Conservation (phyloP, 2,888 invertebrate genomes). For the Myopa testacea region DNA sequence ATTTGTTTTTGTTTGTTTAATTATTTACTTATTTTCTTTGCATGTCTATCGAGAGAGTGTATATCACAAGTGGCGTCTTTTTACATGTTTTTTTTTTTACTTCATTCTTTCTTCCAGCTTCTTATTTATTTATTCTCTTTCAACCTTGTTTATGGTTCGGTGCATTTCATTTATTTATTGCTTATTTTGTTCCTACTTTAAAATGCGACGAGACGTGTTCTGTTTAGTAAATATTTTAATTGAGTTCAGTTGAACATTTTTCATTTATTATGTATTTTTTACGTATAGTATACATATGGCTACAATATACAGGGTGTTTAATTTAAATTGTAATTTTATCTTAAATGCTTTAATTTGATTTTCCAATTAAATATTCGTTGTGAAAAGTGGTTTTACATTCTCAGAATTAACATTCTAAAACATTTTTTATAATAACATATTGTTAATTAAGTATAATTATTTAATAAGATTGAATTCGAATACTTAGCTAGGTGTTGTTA, state of each 20-base stretch:
- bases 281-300: no score
- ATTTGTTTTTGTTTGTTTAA: not conserved
- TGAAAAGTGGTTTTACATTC: no score
- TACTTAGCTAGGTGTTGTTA: no score
- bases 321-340: no score
- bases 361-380: no score
- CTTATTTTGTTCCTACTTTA: not conserved
- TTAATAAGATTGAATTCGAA: no score
- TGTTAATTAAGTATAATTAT: no score
- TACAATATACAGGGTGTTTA: no score
- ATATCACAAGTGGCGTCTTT: not conserved
- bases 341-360: no score
- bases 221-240: not conserved
- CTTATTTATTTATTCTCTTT: not conserved
- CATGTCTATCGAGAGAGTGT: not conserved
- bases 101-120: not conserved
- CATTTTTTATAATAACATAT: no score
- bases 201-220: slow-evolving; percentile 12
- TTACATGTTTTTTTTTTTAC: not conserved
- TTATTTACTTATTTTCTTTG: not conserved
- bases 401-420: no score
- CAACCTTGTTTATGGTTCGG: not conserved
- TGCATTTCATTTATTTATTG: not conserved
- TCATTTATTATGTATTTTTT: not conserved
- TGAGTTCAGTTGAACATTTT: not conserved